Conservation (phyloP, 2,888 invertebrate species). For the Cerastoderma edule region DNA sequence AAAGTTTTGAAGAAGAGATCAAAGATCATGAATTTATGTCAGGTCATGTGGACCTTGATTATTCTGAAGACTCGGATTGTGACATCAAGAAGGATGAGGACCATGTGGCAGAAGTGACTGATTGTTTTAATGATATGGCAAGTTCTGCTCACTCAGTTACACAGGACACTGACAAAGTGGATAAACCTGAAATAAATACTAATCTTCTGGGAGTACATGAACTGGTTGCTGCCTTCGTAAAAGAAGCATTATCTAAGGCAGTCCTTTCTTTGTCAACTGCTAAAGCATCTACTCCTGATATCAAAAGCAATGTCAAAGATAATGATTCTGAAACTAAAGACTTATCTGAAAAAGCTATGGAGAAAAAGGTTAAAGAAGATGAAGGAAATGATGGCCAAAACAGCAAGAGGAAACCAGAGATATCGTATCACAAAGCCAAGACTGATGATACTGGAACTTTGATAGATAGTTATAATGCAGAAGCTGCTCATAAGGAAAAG, state of each 20-base stretch:
- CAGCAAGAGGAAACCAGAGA: background rate
- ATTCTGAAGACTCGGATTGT: background rate
- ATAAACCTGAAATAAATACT: background rate
- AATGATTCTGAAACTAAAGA: background rate
- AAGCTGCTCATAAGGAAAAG: no score
- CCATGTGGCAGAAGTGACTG: background rate
- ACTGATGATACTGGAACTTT: no score
- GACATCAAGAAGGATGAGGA: background rate
- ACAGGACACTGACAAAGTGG: no score
- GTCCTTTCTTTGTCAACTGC: background rate
- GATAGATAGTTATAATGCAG: no score
- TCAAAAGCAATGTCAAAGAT: background rate
- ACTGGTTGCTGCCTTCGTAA: background rate
- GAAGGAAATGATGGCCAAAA: background rate
- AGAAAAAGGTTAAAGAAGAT: background rate
- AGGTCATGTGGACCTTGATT: background rate
- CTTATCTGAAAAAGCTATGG: background rate
- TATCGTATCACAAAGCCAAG: background rate
- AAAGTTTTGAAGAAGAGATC: conserved; percentile 23
- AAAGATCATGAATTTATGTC: conserved; percentile 17
- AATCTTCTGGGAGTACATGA: background rate
- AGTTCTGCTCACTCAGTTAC: background rate
- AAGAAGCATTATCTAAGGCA: background rate
- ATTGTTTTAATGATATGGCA: background rate
- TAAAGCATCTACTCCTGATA: background rate